Percentiles rank a stretch among this genome's conserved stretches.
phyloP scores from a whole-genome alignment of 2,888 invertebrate genomes.

The Lissocephala sabroskyi region DNA sequence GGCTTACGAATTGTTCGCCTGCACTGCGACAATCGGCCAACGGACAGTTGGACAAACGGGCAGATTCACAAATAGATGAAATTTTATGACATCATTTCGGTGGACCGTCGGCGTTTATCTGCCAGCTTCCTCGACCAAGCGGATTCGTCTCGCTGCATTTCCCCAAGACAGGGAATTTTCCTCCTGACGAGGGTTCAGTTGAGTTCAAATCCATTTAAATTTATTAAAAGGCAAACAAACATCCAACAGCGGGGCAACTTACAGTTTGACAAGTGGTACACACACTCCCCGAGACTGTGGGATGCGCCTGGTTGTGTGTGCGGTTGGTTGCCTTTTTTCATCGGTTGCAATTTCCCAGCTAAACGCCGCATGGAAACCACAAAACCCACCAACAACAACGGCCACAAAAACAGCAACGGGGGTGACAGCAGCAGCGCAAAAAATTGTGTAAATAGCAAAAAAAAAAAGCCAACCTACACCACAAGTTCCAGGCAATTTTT shows the following conservation, averaged over 20 bases:
- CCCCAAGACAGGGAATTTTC: too few species aligned
- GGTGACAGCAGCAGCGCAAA: neutral
- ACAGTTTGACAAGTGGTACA: constrained; percentile 21
- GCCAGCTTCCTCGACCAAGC: neutral
- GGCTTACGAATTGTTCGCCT: constrained; percentile 29
- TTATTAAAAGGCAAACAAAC: neutral
- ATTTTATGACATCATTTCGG: constrained; percentile 51
- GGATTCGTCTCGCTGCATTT: too few species aligned
- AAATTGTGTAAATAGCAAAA: constrained; percentile 8
- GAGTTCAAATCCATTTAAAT: constrained; percentile 50
- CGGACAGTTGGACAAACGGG: too few species aligned
- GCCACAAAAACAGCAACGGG: constrained; percentile 15
- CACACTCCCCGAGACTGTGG: too few species aligned
- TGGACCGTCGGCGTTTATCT: neutral
- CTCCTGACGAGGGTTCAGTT: constrained; percentile 31
- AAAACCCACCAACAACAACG: constrained; percentile 37
- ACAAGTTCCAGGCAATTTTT: constrained; percentile 29
- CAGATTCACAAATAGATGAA: neutral
- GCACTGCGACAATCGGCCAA: constrained; percentile 30
- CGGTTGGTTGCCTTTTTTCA: constrained; percentile 9
- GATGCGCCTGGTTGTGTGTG: neutral
- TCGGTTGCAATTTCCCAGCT: constrained; percentile 37
- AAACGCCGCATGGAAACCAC: constrained; percentile 35
- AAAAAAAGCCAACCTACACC: constrained; percentile 17
- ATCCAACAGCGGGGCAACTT: constrained; percentile 14